These are phyloP conservation scores for Aleadryas rufinucha DNA, from an alignment of 2,113 vertebrate genomes.

Conservation along the genomic window DNA sequence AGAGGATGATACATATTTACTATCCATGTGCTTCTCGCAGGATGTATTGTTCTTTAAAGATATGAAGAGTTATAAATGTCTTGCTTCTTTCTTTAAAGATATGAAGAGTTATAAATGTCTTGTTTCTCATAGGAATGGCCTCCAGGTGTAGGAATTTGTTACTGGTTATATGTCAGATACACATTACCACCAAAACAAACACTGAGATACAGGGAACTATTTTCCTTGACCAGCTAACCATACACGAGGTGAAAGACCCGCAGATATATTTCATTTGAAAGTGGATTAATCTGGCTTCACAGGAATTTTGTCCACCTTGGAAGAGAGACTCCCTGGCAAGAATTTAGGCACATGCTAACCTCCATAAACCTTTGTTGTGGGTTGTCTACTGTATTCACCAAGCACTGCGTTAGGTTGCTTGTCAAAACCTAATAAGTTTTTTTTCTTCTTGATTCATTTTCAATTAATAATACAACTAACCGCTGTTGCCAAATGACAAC, in stretches of 20 bases:
- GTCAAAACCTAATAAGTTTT: not conserved
- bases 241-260: not conserved
- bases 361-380: not conserved
- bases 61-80: rapidly evolving
- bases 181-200: not conserved
- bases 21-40: not conserved
- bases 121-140: not conserved
- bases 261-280: not conserved
- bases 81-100: not conserved
- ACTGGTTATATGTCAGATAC: not conserved
- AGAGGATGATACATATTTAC: not conserved
- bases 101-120: not conserved
- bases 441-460: not conserved
- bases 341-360: not conserved
- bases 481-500: not conserved
- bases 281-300: not conserved
- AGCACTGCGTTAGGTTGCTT: not conserved
- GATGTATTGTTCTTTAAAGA: not conserved
- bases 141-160: not conserved
- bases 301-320: not conserved
- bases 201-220: not conserved
- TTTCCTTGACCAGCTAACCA: not conserved
- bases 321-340: not conserved
- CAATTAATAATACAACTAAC: not conserved
- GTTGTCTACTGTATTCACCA: not conserved